Evolutionary conservation across 2,113 vertebrate species (phyloP), one percentile per base, ranked within the genome.

Genomic region (Pluvialis apricaria): DNA sequence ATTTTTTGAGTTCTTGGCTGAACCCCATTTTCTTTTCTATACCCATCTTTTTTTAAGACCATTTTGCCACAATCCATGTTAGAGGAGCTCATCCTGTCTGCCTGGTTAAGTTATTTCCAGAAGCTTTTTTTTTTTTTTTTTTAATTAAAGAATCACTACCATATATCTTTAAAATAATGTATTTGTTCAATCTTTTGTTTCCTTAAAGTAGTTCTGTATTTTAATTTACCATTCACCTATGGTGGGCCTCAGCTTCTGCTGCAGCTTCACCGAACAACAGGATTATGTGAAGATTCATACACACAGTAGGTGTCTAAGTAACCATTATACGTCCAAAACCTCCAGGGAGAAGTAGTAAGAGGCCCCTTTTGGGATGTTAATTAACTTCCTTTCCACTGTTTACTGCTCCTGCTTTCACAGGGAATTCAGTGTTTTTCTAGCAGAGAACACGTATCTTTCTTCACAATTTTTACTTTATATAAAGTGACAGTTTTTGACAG

Each of bases 341-440:
- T 95, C 76, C 57, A 29, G 78, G 86, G 91, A 94, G 34, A 86
- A 94, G 52, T 83, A 83, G 82, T 88, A 85, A 93, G 89, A 96
- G 71, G 71, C 71, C 55, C 16, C 95, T 90, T 96, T 96, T 95
- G 95, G 94, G 90, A 96, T 97, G 93, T 88, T 97, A 97, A 97
- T 97, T 97, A 96, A 81, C 94, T 96, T 96, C 84, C 94, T 96
- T 96, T 96, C 93, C 75, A 83, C 71, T 97, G 94, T 96, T 97
- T 94, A 86, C 95, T 81, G 82, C 87, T 93, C 8, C 79, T 94
- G 51, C 88, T 82, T 95, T 96, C 93, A 82, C n/a, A 81, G 82
- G 71, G 78, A 91, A 61, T 95, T 87, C 86, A 73, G 45, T 75
- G 70, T 71, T 94, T 94, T 91, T 85, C 75, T 88, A 88, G 68